Conservation (phyloP, 2,113 vertebrate genomes). For the Hassar affinis region DNA sequence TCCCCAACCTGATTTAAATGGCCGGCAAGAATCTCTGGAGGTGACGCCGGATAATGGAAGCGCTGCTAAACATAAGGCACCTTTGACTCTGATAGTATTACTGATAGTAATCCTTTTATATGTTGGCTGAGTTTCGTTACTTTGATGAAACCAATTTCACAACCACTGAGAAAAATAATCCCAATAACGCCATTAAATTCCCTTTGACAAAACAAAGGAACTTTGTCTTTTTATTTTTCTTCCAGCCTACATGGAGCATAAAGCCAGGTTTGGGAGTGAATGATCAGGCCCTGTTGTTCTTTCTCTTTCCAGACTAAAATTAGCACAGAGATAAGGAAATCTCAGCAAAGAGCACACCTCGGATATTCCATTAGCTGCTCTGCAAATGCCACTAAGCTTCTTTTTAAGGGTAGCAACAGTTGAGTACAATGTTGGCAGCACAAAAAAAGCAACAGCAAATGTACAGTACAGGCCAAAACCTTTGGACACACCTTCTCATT, state of each 20-base stretch:
- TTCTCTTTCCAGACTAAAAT: slow-evolving; percentile 48
- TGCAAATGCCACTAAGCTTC: slow-evolving; percentile 57
- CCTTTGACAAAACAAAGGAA: slow-evolving; percentile 8
- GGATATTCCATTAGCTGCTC: slow-evolving; percentile 58
- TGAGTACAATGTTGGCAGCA: background rate
- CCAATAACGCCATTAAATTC: background rate
- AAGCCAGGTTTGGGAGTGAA: slow-evolving; percentile 13
- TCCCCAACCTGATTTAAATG: slow-evolving; percentile 1
- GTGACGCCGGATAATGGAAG: slow-evolving; percentile 25
- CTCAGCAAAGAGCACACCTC: slow-evolving; percentile 39
- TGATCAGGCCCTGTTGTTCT: slow-evolving; percentile 27
- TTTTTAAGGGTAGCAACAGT: slow-evolving; percentile 21
- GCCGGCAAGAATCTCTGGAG: slow-evolving; percentile 5
- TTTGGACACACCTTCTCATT: too few relatives aligned
- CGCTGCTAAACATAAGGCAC: slow-evolving; percentile 22
- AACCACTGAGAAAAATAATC: slow-evolving; percentile 5
- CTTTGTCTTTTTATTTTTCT: background rate
- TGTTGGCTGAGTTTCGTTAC: background rate
- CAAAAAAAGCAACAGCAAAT: background rate
- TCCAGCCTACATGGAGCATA: background rate
- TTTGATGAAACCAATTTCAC: slow-evolving; percentile 2
- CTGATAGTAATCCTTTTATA: background rate
- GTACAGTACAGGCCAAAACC: too few relatives aligned
- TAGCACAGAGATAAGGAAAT: slow-evolving; percentile 46
- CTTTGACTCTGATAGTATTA: background rate